phyloP scores from a whole-genome alignment of 2,888 invertebrate species.

The Catocala sponsa region DNA sequence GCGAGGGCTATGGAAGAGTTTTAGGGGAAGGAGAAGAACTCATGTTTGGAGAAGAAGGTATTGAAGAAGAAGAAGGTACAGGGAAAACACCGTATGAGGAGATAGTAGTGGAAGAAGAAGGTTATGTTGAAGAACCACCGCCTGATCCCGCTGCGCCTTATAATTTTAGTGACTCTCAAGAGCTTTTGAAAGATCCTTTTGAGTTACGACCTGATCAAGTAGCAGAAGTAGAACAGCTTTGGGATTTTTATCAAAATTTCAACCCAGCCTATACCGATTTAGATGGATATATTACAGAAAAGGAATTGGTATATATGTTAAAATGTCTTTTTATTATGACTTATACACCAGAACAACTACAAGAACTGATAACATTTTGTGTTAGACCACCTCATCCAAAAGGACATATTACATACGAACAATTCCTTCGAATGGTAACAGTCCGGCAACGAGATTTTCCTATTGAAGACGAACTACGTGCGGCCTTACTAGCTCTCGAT shows the following conservation, averaged over 20 bases:
- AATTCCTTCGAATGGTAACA: slow-evolving; percentile 78
- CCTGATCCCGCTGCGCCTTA: slow-evolving; percentile 80
- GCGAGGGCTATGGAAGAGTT: slow-evolving; percentile 45
- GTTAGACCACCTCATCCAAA: slow-evolving; percentile 75
- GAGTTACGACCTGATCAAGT: slow-evolving; percentile 75
- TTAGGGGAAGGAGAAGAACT: slow-evolving; percentile 55
- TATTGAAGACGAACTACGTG: slow-evolving; percentile 75
- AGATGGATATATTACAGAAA: slow-evolving; percentile 74
- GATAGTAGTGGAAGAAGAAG: slow-evolving; percentile 70
- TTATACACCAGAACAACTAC: slow-evolving; percentile 75
- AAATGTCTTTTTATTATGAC: slow-evolving; percentile 75
- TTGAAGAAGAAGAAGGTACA: slow-evolving; percentile 46
- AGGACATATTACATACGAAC: slow-evolving; percentile 75
- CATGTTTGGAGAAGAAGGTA: slow-evolving; percentile 38
- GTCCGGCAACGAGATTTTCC: slow-evolving; percentile 73
- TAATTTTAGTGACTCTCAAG: slow-evolving; percentile 73
- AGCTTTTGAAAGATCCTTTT: slow-evolving; percentile 73
- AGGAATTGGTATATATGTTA: slow-evolving; percentile 78
- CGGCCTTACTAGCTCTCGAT: slow-evolving; percentile 73
- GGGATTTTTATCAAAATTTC: slow-evolving; percentile 77
- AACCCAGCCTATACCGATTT: slow-evolving; percentile 80
- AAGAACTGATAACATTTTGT: slow-evolving; percentile 74
- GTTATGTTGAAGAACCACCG: slow-evolving; percentile 70
- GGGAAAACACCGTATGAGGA: slow-evolving; percentile 51
- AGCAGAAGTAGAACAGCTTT: slow-evolving; percentile 78